Conservation (phyloP, 92 coral and sea anemone species). For the Anthopleura xanthogrammica region DNA sequence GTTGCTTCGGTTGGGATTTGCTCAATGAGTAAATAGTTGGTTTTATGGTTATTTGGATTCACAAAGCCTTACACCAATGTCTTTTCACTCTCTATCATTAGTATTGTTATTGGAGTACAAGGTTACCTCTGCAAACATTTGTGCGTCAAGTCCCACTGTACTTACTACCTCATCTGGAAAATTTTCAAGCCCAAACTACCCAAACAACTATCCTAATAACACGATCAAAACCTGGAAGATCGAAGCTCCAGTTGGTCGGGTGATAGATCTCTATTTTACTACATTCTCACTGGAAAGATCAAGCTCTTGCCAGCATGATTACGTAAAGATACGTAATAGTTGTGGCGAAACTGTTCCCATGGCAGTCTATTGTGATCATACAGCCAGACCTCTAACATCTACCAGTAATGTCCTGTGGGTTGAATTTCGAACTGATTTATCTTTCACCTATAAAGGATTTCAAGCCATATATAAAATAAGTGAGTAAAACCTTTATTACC, state of each 20-base stretch:
- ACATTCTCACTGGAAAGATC: not conserved
- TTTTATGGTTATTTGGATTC: too few relatives aligned
- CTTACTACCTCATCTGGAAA: not conserved
- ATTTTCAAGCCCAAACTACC: not conserved
- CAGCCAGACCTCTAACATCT: not conserved
- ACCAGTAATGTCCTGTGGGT: too few relatives aligned
- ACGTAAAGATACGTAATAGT: not conserved
- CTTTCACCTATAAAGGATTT: not conserved
- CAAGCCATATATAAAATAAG: not conserved
- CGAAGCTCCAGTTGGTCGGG: not conserved
- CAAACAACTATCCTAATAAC: not conserved
- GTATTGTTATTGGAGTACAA: not conserved
- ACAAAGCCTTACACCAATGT: too few relatives aligned
- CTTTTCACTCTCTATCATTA: not conserved
- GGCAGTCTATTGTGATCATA: not conserved
- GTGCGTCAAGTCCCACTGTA: not conserved
- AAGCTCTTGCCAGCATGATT: not conserved
- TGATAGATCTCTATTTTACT: not conserved
- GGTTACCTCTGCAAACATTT: not conserved
- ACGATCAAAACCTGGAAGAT: constrained; percentile 3
- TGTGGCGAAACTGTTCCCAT: not conserved
- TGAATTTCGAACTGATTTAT: constrained; percentile 4
- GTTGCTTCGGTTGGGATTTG: too few relatives aligned
- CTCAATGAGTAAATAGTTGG: too few relatives aligned
- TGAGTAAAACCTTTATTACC: not conserved